Evolutionary conservation across 1,140 invertebrate species (phyloP), one percentile per base, ranked within the genome.

Genomic region (Scaptomyza pallida): DNA sequence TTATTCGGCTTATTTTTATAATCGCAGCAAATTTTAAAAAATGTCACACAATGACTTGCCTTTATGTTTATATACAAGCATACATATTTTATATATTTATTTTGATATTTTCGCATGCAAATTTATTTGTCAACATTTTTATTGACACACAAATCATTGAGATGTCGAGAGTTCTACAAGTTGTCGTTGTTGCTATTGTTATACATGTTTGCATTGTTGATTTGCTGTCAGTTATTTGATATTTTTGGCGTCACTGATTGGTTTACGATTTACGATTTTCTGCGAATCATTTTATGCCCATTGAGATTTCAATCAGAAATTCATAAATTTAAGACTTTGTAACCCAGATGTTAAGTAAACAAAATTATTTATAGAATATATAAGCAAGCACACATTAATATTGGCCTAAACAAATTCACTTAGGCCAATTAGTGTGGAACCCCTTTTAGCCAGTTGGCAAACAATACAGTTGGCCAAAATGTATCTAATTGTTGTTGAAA

Each of bases 91-190:
- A n/a, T 50, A 16, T n/a, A 23, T 37, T 33, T 41, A 45, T 45
- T 37, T 45, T 15, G 41, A 60, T 62, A 67, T 79, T 63, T 79
- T 62, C 59, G 37, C 59, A 55, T 48, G 23, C 19, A 55, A 41
- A 83, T 83, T 83, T 75, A 72, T 79, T 85, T 78, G 76, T 44
- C 40, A 52, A 52, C 59, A 68, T 52, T 64, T 74, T 85, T 85
- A 80, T 85, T 83, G 79, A 83, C 79, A 85, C 79, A 85, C 62
- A 85, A 85, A 85, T 79, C 62, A 83, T 83, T 72, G 83, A 60
- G 59, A 60, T 57, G 47, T 51, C 43, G 37, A 43, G 35, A 55
- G 35, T 63, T 48, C 13, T 55, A n/a, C n/a, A 26, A 55, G 51
- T 65, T 41, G 26, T 47, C 59, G 17, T 78, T 67, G 15, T 51